These are phyloP conservation scores for Montipora sp. DNA, from an alignment of 64 coral and sea anemone genomes.

Conservation along the genomic window DNA sequence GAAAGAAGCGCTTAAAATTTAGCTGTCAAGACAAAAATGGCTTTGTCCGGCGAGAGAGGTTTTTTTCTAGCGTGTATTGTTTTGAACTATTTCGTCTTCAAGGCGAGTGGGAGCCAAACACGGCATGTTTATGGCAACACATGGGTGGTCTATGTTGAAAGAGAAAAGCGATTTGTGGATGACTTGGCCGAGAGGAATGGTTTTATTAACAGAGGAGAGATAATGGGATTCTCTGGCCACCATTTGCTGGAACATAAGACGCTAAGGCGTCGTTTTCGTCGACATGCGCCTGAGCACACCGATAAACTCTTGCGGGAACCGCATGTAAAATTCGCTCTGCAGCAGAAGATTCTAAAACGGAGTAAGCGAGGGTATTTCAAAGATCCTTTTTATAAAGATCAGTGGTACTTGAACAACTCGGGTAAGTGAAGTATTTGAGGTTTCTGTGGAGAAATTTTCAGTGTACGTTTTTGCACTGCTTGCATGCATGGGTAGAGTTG, in stretches of 20 bases:
- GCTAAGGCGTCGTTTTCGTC: constrained; percentile 53
- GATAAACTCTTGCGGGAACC: constrained; percentile 71
- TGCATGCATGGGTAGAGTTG: background rate
- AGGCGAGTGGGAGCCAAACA: background rate
- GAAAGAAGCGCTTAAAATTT: background rate
- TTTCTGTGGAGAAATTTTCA: background rate
- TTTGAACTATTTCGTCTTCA: constrained; percentile 2
- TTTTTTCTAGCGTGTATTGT: constrained; percentile 30
- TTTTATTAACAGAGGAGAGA: constrained; percentile 84
- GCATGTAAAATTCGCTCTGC: constrained; percentile 78
- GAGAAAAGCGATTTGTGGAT: constrained; percentile 84
- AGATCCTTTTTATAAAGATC: constrained; percentile 79
- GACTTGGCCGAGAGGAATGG: constrained; percentile 79
- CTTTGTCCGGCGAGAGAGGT: constrained; percentile 6
- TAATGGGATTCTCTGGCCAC: constrained; percentile 70
- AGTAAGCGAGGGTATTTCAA: constrained; percentile 75
- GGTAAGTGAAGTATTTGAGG: constrained; percentile 38
- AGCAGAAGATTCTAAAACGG: constrained; percentile 85
- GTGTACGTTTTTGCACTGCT: background rate
- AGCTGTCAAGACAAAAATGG: constrained; percentile 1
- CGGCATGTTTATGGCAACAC: constrained; percentile 78
- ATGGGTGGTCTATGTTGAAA: constrained; percentile 86
- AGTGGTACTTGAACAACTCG: constrained; percentile 95
- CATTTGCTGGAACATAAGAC: constrained; percentile 83
- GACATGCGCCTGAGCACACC: constrained; percentile 63